phyloP scores from a whole-genome alignment of 2,888 invertebrate species.

The Pristionchus fissidentatus region DNA sequence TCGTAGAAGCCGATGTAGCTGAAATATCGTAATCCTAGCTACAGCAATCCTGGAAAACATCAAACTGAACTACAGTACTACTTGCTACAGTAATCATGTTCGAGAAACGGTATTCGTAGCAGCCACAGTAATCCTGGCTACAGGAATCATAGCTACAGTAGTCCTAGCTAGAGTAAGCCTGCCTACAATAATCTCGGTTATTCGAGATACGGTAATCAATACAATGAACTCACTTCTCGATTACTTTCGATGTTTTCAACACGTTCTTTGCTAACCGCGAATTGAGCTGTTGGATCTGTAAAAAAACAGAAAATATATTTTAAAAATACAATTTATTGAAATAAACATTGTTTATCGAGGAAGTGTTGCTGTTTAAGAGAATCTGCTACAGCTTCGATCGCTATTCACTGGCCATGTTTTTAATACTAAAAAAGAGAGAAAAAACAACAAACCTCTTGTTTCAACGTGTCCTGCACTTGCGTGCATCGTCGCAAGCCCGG shows the following conservation, averaged over 20 bases:
- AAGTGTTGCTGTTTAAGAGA: no score
- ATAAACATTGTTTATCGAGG: no score
- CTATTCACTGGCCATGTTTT: no score
- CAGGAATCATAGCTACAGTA: no score
- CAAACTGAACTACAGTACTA: no score
- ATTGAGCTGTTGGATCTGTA: constrained; percentile 80
- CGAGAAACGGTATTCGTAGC: no score
- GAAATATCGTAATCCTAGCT: constrained; percentile 38
- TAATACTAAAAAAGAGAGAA: neutral
- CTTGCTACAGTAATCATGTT: no score
- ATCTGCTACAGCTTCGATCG: no score
- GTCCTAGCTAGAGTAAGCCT: no score
- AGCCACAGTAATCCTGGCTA: no score
- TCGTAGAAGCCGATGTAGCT: constrained; percentile 79
- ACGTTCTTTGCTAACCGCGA: constrained; percentile 85
- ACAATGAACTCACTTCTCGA: constrained; percentile 85
- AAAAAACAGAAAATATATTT: constrained; percentile 20
- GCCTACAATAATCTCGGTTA: no score
- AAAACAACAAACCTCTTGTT: constrained; percentile 80
- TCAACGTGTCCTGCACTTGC: constrained; percentile 78
- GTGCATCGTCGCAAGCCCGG: constrained; percentile 73
- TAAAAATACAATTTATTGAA: neutral
- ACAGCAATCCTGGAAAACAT: no score
- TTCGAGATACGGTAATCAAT: neutral
- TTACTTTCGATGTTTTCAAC: constrained; percentile 92